Percentiles rank a stretch among this genome's conserved stretches.
Evolutionary conservation across 2,888 invertebrate species (phyloP).

Genomic region (Achlya flavicornis): DNA sequence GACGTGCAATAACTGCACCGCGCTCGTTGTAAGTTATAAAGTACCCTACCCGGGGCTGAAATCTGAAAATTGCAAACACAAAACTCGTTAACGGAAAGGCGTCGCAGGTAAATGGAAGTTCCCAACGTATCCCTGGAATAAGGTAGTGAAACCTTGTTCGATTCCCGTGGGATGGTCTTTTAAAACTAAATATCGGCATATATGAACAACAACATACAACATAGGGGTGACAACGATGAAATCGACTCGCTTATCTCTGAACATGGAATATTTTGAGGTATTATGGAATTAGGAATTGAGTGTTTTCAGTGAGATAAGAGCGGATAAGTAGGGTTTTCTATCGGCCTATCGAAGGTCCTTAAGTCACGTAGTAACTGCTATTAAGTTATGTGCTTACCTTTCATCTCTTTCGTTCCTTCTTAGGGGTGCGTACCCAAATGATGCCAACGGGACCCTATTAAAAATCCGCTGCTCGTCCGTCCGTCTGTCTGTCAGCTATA

Average conservation of each 20-base stretch:
- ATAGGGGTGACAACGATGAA: not conserved
- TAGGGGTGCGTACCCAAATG: too few relatives aligned
- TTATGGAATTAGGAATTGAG: not conserved
- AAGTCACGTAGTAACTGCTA: not conserved
- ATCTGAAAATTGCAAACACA: conserved; percentile 33
- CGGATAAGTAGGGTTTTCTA: conserved; percentile 6
- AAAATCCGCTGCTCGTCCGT: too few relatives aligned
- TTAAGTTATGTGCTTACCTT: not conserved
- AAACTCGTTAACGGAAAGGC: conserved; percentile 37
- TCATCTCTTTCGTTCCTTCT: too few relatives aligned
- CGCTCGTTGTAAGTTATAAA: conserved; percentile 11
- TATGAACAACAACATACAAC: too few relatives aligned
- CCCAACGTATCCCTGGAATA: conserved; percentile 20
- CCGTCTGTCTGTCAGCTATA: too few relatives aligned
- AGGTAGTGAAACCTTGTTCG: conserved; percentile 22
- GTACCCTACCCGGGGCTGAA: conserved; percentile 15
- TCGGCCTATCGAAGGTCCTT: not conserved
- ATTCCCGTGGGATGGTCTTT: conserved; percentile 11
- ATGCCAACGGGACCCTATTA: too few relatives aligned
- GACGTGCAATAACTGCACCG: conserved; percentile 10
- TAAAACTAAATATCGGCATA: conserved; percentile 6
- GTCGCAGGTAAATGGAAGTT: conserved; percentile 25
- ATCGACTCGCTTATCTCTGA: conserved; percentile 4
- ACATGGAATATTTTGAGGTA: conserved; percentile 1
- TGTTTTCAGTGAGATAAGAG: not conserved